Conservation (phyloP, 2,113 vertebrate species). For the Octodon degus region DNA sequence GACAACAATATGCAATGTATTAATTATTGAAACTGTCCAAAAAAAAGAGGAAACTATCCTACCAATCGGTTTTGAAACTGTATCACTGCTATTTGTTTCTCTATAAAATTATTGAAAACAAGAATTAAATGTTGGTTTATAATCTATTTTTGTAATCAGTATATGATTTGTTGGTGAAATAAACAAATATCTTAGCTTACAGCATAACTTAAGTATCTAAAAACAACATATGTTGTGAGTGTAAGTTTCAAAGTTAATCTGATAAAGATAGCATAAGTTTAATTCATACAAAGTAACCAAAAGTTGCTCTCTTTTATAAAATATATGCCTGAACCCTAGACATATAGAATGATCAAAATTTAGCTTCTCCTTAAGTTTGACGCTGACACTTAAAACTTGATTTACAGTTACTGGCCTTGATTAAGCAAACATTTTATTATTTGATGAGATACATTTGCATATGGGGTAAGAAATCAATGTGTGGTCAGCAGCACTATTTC, state of each 20-base stretch:
- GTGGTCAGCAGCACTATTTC: neutral
- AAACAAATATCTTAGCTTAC: neutral
- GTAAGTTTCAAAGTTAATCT: neutral
- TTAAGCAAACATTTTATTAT: neutral
- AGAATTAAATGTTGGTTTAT: neutral
- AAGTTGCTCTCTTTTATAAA: neutral
- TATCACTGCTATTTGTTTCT: no score
- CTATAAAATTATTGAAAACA: no score
- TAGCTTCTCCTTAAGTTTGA: neutral
- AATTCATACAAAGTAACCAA: neutral
- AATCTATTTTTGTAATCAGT: neutral
- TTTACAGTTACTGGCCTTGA: neutral
- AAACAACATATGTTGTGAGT: neutral
- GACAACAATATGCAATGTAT: no score
- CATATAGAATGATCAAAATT: neutral
- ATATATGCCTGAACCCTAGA: neutral
- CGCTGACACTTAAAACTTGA: neutral
- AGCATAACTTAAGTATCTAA: neutral
- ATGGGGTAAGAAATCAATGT: neutral
- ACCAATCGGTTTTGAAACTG: no score
- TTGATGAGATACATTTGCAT: neutral
- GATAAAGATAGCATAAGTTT: neutral
- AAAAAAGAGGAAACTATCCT: no score
- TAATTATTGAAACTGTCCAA: no score
- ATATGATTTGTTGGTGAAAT: neutral